Evolutionary conservation across 2,113 vertebrate genomes (phyloP).

Genomic region (Noctilio leporinus): DNA sequence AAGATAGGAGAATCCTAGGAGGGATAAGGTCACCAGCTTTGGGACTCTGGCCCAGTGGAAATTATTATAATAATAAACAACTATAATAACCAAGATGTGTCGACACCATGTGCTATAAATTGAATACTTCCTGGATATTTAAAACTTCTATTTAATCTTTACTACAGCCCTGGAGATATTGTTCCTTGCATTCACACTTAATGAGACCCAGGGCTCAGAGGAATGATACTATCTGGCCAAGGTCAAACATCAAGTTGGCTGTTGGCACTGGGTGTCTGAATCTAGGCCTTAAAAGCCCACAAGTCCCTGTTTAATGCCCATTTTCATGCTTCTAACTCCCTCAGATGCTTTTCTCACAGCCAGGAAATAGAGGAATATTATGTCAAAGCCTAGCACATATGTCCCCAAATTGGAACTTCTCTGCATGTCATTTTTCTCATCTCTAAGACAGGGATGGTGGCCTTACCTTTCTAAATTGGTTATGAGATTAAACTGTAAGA

Average conservation of each 20-base stretch:
- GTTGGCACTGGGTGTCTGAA: fast-evolving
- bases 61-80: neutral
- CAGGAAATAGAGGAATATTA: neutral
- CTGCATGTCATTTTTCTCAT: neutral
- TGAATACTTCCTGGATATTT: neutral
- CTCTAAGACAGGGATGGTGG: neutral
- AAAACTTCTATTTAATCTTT: neutral
- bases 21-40: neutral
- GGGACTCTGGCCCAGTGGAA: neutral
- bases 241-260: neutral
- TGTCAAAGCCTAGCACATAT: neutral
- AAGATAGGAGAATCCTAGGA: neutral
- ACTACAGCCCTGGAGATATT: neutral
- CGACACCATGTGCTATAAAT: neutral
- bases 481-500: neutral
- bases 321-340: neutral
- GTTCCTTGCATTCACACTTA: neutral
- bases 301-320: neutral
- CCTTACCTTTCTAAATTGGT: neutral
- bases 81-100: neutral
- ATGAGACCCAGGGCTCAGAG: neutral
- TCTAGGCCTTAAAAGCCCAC: neutral
- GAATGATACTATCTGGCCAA: neutral
- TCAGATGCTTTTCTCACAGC: neutral
- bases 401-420: neutral